Evolutionary conservation across 2,797 vertebrate species (phyloP).

Genomic region (Streptopelia turtur): DNA sequence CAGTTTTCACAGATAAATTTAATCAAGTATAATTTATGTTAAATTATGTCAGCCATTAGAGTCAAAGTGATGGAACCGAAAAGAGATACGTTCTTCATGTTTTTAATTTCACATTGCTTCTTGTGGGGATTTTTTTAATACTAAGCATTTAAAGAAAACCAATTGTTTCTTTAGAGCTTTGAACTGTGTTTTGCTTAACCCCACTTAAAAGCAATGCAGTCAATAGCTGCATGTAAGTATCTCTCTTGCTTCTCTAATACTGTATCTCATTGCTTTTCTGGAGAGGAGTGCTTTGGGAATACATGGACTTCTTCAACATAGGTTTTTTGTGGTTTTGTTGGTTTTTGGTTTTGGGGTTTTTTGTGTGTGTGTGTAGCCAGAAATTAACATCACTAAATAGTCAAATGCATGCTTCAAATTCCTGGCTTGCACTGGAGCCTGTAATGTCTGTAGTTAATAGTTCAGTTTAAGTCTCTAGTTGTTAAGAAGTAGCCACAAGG

Average conservation of each 20-base stretch:
- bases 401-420: conserved; percentile 86
- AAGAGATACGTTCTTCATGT: neutral
- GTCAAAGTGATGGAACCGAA: neutral
- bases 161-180: neutral
- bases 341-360: neutral
- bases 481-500: conserved; percentile 17
- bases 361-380: conserved; percentile 3
- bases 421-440: conserved; percentile 85
- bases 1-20: neutral
- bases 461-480: conserved; percentile 50
- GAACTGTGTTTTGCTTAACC: neutral
- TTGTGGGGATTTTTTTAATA: neutral
- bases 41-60: neutral
- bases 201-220: neutral
- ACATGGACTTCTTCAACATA: neutral
- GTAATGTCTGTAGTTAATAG: conserved; percentile 77
- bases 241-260: conserved; percentile 10
- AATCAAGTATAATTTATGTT: neutral
- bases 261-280: neutral
- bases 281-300: neutral
- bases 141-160: neutral
- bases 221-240: neutral
- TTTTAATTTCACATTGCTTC: neutral
- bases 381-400: conserved; percentile 73
- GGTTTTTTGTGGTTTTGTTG: neutral